Conservation (phyloP, 2,797 vertebrate species). For the Rhynchonycteris naso region DNA sequence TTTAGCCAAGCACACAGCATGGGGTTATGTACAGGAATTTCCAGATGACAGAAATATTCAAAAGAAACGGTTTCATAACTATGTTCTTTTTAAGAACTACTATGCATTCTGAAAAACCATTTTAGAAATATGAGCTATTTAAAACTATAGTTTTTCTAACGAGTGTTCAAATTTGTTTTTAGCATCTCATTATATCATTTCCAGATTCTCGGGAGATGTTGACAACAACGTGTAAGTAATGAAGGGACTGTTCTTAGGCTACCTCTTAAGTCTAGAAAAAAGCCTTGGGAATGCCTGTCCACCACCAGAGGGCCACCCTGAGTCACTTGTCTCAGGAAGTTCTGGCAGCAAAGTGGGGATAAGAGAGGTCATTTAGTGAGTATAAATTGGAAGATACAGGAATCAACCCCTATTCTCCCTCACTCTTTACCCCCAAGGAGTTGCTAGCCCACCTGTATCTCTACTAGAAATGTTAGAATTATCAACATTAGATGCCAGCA, state of each 20-base stretch:
- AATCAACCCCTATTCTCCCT: not conserved
- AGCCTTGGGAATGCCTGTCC: not conserved
- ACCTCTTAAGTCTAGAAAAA: not conserved
- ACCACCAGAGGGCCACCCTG: slow-evolving; percentile 70
- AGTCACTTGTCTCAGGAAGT: slow-evolving; percentile 8
- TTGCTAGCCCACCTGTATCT: not conserved
- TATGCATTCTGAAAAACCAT: slow-evolving; percentile 53
- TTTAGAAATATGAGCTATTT: slow-evolving; percentile 48
- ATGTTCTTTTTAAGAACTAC: slow-evolving; percentile 41
- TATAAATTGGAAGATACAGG: not conserved
- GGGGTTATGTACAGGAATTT: slow-evolving; percentile 74
- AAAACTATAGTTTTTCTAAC: not conserved
- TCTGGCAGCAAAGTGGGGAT: not conserved
- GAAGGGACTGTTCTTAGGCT: not conserved
- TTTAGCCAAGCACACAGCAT: slow-evolving; percentile 70
- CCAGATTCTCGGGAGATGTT: not conserved
- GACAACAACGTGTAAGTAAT: slow-evolving; percentile 16
- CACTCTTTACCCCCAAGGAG: not conserved
- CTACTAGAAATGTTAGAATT: not conserved
- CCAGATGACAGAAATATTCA: slow-evolving; percentile 77
- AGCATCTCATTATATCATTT: slow-evolving; percentile 33
- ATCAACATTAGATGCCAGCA: not conserved
- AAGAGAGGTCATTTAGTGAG: not conserved
- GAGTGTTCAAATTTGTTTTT: not conserved
- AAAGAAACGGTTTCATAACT: slow-evolving; percentile 59